phyloP scores from a whole-genome alignment of 2,888 invertebrate species.

The Ochlodes sylvanus region DNA sequence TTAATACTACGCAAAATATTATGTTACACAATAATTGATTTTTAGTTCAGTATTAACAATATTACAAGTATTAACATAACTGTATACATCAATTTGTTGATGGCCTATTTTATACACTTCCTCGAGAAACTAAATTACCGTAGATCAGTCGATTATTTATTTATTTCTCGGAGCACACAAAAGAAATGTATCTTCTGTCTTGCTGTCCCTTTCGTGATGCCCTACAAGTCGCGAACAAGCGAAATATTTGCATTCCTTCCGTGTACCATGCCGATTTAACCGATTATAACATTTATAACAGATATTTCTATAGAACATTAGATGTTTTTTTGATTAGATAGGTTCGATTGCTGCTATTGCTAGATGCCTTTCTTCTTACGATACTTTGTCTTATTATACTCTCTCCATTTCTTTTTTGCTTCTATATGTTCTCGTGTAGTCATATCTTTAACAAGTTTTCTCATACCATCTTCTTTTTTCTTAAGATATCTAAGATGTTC shows the following conservation, averaged over 20 bases:
- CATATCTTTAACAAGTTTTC: too few relatives aligned
- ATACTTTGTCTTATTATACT: too few relatives aligned
- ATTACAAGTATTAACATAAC: constrained; percentile 6
- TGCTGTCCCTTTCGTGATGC: not conserved
- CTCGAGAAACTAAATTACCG: constrained; percentile 1
- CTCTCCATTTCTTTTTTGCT: too few relatives aligned
- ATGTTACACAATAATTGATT: not conserved
- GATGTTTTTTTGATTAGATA: too few relatives aligned
- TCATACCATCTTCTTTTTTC: too few relatives aligned
- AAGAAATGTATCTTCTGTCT: not conserved
- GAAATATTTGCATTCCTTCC: not conserved
- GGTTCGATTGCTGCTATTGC: too few relatives aligned
- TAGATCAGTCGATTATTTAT: not conserved
- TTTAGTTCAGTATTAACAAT: not conserved
- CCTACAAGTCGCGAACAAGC: not conserved
- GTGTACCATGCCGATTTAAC: not conserved
- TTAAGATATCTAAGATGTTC: too few relatives aligned
- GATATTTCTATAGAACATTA: not conserved
- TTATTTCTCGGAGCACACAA: not conserved
- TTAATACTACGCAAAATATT: constrained; percentile 9
- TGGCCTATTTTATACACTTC: not conserved
- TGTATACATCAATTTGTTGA: constrained; percentile 4
- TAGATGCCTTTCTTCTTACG: too few relatives aligned
- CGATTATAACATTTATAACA: not conserved
- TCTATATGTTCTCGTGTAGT: too few relatives aligned